Base-by-base conservation (phyloP, 2,113 vertebrate species). In the Osmerus eperlanus region DNA sequence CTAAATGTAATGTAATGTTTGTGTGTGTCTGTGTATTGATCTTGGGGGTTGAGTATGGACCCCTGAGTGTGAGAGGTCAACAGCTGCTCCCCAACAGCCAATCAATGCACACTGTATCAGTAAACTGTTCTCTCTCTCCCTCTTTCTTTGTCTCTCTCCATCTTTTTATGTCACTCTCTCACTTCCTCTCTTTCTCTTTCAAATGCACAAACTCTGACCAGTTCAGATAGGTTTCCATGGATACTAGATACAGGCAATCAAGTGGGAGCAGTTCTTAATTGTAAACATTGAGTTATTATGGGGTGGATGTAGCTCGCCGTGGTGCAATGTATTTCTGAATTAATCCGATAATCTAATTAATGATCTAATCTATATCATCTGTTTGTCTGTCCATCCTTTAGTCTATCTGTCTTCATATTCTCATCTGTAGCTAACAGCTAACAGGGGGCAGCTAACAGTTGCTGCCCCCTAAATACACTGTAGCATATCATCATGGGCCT, bases 221-320 rank as follows among this genome's bases (percentile, higher is more conserved):
- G 85, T 86, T 85, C 60, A 56, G 85, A 86, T 88, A 36, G 78
- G 76, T 86, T 89, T 91, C 88, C 83, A 89, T 91, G 88, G 89
- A 87, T 85, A 89, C 89, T 78, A 85, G 85, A 91, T 88, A 85
- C 85, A 77, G 84, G 86, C 86, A 23, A 23, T 77, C 87, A 87
- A 86, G 85, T 83, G 88, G 88, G 87, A 89, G 88, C 85, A 79
- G 88, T 91, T 90, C 89, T 85, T 82, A 90, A 90, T 83, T 88
- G 88, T 90, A 89, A 89, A 90, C 88, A 90, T 89, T 89, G 86
- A 90, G 89, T 89, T 84, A 89, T 86, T 85, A 87, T 83, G 79
- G 85, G 71, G 76, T 77, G 81, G 82, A 74, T 81, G 80, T 66
- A 53, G 65, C 65, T 86, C 5, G 18, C 77, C 76, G 1, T 87